phyloP scores from a whole-genome alignment of 2,113 vertebrate genomes.

The Mesoclemmys tuberculata region DNA sequence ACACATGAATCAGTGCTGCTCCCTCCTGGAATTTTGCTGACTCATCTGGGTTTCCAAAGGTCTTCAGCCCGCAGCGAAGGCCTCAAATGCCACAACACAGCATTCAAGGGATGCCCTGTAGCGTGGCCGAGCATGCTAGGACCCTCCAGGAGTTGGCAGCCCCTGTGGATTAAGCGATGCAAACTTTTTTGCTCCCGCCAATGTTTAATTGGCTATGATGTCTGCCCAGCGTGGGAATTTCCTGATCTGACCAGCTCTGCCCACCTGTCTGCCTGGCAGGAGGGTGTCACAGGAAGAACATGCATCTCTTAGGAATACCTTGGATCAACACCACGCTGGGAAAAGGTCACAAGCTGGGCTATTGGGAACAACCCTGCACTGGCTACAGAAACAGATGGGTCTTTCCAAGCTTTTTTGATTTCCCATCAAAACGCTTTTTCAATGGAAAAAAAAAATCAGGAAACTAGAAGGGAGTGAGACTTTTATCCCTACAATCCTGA shows the following conservation, averaged over 20 bases:
- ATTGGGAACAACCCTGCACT: neutral
- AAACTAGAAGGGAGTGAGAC: neutral
- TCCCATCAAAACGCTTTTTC: neutral
- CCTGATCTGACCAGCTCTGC: accelerated
- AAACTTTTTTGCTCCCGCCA: neutral
- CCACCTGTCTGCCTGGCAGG: neutral
- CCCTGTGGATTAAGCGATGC: accelerated
- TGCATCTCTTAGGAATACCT: neutral
- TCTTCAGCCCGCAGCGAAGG: accelerated
- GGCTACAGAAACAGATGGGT: neutral
- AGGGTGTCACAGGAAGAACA: neutral
- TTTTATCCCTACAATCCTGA: neutral
- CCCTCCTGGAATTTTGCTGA: neutral
- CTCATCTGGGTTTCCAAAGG: neutral
- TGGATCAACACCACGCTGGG: neutral
- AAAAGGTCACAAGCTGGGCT: neutral
- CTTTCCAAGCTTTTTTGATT: neutral
- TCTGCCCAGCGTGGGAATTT: accelerated
- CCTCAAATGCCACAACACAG: accelerated
- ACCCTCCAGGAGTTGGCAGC: accelerated
- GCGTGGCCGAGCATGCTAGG: accelerated
- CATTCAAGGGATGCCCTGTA: neutral
- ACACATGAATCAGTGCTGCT: accelerated
- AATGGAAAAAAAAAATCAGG: neutral
- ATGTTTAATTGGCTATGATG: neutral